Evolutionary conservation across 2,888 invertebrate genomes (phyloP).

Genomic region (Acanthosepion pharaonis): DNA sequence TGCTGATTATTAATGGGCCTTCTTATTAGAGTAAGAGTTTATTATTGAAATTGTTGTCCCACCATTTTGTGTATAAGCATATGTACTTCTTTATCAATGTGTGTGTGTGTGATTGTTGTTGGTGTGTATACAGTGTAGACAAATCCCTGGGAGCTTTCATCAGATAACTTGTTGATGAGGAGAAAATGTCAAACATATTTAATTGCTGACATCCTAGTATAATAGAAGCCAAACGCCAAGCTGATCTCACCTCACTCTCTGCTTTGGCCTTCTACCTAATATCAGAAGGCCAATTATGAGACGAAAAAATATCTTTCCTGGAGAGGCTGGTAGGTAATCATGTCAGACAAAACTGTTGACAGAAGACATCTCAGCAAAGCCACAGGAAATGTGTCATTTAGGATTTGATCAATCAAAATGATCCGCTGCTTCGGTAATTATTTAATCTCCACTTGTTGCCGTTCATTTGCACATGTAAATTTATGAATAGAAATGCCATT

Average conservation of each 20-base stretch:
- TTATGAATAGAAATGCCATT: slow-evolving; percentile 44
- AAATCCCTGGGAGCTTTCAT: slow-evolving; percentile 33
- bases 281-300: slow-evolving; percentile 6
- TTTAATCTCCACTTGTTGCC: slow-evolving; percentile 41
- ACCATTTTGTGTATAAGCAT: neutral
- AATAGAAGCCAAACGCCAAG: neutral
- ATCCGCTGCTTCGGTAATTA: slow-evolving; percentile 36
- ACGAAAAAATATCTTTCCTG: slow-evolving; percentile 43
- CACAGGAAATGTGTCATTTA: slow-evolving; percentile 44
- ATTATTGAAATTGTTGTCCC: neutral
- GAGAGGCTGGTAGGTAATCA: slow-evolving; percentile 36
- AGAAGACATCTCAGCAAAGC: slow-evolving; percentile 37
- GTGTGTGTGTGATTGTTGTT: neutral
- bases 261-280: slow-evolving; percentile 43
- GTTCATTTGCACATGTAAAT: slow-evolving; percentile 46
- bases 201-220: slow-evolving; percentile 44
- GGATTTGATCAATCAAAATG: slow-evolving; percentile 43
- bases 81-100: neutral
- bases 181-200: slow-evolving; percentile 39
- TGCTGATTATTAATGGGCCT: neutral
- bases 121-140: neutral
- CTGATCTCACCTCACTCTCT: slow-evolving; percentile 14
- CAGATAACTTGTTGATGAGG: slow-evolving; percentile 33
- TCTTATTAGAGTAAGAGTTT: neutral
- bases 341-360: slow-evolving; percentile 24